Evolutionary conservation across 2,888 invertebrate genomes (phyloP).

Genomic region (Polylopha cassiicola): DNA sequence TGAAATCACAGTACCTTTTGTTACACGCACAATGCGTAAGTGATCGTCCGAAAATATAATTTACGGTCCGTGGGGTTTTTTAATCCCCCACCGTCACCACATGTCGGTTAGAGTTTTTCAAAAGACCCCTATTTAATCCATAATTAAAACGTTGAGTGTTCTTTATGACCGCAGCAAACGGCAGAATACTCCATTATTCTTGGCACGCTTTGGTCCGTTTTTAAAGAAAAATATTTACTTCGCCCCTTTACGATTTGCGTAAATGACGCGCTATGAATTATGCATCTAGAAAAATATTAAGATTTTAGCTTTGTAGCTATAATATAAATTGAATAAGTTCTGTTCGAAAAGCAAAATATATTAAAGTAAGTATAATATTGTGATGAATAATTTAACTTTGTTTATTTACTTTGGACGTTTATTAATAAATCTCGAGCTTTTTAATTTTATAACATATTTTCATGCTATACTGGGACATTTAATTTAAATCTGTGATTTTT

Average conservation of each 20-base stretch:
- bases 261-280: conserved; percentile 41
- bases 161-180: conserved; percentile 34
- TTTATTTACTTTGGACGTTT: no score
- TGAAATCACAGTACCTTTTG: no score
- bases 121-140: conserved; percentile 34
- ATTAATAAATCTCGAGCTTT: no score
- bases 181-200: conserved; percentile 36
- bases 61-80: conserved; percentile 22
- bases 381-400: no score
- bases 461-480: no score
- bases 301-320: conserved; percentile 4
- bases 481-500: no score
- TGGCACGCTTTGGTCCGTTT: conserved; percentile 24
- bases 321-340: not conserved
- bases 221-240: conserved; percentile 35
- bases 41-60: conserved; percentile 20
- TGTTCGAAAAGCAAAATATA: not conserved
- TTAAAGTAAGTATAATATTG: conserved; percentile 1
- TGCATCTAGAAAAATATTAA: conserved; percentile 16
- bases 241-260: conserved; percentile 39
- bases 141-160: conserved; percentile 47
- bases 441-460: no score
- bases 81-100: conserved; percentile 24
- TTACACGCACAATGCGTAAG: conserved; percentile 18
- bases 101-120: conserved; percentile 26